These are phyloP conservation scores for Trochalopteron elliotii DNA, from an alignment of 2,113 vertebrate genomes.

Conservation along the genomic window DNA sequence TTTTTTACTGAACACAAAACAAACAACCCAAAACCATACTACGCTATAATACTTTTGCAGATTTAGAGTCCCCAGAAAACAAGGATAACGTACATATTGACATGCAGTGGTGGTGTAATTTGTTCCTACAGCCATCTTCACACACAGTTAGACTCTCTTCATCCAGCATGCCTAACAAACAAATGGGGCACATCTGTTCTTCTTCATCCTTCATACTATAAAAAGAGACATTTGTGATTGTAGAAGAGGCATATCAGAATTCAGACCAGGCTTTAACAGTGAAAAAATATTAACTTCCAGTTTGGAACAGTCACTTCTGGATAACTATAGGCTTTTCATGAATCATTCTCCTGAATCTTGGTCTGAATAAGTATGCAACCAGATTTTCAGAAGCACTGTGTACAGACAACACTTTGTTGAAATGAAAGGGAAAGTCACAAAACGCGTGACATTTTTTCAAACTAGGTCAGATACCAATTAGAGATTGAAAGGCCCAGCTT, in stretches of 20 bases:
- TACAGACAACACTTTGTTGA: neutral
- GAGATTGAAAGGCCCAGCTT: neutral
- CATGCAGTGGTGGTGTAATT: constrained; percentile 94
- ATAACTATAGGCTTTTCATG: neutral
- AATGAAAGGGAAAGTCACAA: neutral
- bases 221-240: neutral
- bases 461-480: constrained; percentile 22
- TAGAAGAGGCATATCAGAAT: neutral
- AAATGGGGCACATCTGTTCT: constrained; percentile 93
- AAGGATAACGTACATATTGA: constrained; percentile 85
- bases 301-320: neutral
- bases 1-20: neutral
- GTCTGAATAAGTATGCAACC: neutral
- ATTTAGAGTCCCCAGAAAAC: neutral
- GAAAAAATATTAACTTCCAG: neutral
- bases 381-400: neutral
- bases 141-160: constrained; percentile 81
- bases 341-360: neutral
- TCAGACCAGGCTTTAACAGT: neutral
- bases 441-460: neutral
- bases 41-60: neutral
- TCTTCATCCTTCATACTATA: constrained; percentile 88
- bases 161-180: constrained; percentile 89
- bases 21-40: neutral
- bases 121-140: constrained; percentile 91